Conservation (phyloP, 2,888 invertebrate species). For the Salpingus planirostris region DNA sequence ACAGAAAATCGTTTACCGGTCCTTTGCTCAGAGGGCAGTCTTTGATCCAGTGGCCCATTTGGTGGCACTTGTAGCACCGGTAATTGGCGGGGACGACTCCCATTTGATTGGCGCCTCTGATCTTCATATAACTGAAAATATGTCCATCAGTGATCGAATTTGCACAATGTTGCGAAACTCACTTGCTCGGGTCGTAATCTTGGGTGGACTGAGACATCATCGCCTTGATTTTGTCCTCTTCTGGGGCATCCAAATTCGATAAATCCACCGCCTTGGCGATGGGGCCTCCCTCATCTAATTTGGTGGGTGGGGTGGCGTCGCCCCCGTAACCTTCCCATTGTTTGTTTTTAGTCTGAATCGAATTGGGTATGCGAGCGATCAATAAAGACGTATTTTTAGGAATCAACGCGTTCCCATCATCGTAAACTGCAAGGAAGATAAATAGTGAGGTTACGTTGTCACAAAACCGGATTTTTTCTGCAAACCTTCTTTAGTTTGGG, state of each 20-base stretch:
- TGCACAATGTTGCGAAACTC: too few species aligned
- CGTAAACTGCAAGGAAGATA: conserved; percentile 61
- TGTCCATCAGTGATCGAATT: too few species aligned
- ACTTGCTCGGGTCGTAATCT: conserved; percentile 97
- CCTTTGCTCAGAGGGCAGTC: conserved; percentile 74
- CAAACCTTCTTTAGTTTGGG: conserved; percentile 93
- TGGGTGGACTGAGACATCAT: conserved; percentile 97
- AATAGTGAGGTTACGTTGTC: background rate
- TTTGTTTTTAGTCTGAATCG: conserved; percentile 61
- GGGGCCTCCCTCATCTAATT: conserved; percentile 38
- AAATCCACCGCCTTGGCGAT: conserved; percentile 71
- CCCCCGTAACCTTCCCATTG: conserved; percentile 55
- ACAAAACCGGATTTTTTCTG: too few species aligned
- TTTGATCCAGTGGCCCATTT: conserved; percentile 95
- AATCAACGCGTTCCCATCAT: conserved; percentile 81
- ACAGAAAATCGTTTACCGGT: conserved; percentile 46
- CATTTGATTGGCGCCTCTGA: conserved; percentile 78
- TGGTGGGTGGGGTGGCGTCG: conserved; percentile 40
- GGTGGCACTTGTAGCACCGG: conserved; percentile 89
- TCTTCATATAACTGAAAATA: conserved; percentile 72
- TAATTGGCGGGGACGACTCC: conserved; percentile 89
- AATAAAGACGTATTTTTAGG: conserved; percentile 96
- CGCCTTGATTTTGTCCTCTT: conserved; percentile 95
- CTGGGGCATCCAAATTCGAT: conserved; percentile 83
- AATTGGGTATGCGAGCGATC: conserved; percentile 85